A percentile compares a stretch with the other conserved stretches of the same genome.
phyloP scores from a whole-genome alignment of 2,113 vertebrate species.

The Eleginops maclovinus region DNA sequence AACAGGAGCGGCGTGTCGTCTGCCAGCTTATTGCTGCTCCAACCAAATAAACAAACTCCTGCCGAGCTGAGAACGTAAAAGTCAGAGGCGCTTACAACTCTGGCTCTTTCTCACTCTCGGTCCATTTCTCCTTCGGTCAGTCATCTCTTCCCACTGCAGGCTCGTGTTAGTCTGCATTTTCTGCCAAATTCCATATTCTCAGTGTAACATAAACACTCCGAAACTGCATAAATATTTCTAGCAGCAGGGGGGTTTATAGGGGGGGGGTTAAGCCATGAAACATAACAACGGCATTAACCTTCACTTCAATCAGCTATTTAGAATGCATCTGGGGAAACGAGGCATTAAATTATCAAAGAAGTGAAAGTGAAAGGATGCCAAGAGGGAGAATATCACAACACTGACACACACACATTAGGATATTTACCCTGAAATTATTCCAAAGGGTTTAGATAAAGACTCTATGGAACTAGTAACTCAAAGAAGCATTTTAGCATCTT shows the following conservation, averaged over 20 bases:
- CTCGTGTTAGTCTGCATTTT: constrained; percentile 24
- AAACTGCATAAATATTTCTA: constrained; percentile 60
- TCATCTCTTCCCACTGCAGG: constrained; percentile 16
- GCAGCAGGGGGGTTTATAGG: constrained; percentile 17
- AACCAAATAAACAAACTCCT: constrained; percentile 62
- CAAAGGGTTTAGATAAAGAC: background rate
- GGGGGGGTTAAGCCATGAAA: constrained; percentile 33
- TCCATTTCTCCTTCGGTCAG: constrained; percentile 18
- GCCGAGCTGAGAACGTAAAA: constrained; percentile 49
- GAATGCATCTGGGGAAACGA: constrained; percentile 43
- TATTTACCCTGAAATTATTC: background rate
- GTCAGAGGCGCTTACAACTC: constrained; percentile 33
- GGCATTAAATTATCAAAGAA: constrained; percentile 15
- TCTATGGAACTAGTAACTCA: background rate
- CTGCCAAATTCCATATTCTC: constrained; percentile 63
- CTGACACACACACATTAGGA: background rate
- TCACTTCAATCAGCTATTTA: constrained; percentile 51
- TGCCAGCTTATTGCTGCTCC: constrained; percentile 52
- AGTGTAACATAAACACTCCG: constrained; percentile 55
- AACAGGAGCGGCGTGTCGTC: constrained; percentile 50
- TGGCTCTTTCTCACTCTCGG: background rate
- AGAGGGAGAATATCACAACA: constrained; percentile 3
- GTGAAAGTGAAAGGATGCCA: constrained; percentile 7
- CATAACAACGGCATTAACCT: constrained; percentile 46
- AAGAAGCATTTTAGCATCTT: background rate